phyloP scores from a whole-genome alignment of 2,888 invertebrate genomes.

The Macrophya annulata region DNA sequence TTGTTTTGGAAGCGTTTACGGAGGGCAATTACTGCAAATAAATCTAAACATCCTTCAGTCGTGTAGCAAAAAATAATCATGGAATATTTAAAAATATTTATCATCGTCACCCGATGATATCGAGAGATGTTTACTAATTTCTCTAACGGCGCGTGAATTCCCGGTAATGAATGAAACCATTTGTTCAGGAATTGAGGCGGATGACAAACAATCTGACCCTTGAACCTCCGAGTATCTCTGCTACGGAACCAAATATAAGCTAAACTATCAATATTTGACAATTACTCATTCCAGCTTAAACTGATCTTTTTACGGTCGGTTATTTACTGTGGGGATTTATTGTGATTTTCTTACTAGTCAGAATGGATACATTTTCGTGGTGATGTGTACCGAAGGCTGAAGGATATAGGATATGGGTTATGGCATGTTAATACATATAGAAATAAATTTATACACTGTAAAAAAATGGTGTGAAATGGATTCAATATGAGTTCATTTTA shows the following conservation, averaged over 20 bases:
- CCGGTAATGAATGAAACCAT: background rate
- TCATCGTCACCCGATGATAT: background rate
- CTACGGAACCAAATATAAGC: background rate
- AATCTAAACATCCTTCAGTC: background rate
- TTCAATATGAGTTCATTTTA: too few species aligned
- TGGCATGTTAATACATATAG: background rate
- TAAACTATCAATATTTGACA: background rate
- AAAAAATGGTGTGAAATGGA: too few species aligned
- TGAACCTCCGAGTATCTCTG: background rate
- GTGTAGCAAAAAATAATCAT: slow-evolving; percentile 18
- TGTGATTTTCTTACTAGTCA: background rate
- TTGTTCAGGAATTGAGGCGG: background rate
- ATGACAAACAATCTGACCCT: background rate
- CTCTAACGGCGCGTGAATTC: background rate
- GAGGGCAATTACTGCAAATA: slow-evolving; percentile 69
- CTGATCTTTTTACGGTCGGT: background rate
- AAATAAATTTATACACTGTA: background rate
- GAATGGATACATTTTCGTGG: background rate
- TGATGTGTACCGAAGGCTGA: background rate
- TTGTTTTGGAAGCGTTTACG: slow-evolving; percentile 81
- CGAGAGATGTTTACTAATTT: background rate
- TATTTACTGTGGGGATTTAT: background rate
- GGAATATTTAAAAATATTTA: background rate
- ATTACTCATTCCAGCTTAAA: background rate
- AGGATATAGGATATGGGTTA: background rate